Conservation (phyloP, 2,797 vertebrate genomes). For the Acrossocheilus fasciatus region DNA sequence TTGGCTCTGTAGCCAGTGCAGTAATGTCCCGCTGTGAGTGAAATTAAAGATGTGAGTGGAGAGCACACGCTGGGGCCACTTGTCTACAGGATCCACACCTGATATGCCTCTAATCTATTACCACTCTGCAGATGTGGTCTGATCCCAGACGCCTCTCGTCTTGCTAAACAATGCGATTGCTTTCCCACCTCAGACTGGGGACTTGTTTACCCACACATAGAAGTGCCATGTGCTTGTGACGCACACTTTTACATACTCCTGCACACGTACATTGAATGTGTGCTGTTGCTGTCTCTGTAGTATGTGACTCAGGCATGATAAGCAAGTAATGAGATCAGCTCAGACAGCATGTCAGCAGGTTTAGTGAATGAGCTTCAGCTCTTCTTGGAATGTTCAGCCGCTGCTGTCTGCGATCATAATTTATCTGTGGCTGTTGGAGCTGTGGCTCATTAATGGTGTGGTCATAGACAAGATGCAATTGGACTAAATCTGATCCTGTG, state of each 20-base stretch:
- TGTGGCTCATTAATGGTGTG: neutral
- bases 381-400: neutral
- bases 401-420: neutral
- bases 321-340: constrained; percentile 20
- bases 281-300: neutral
- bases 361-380: constrained; percentile 2
- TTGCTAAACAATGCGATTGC: constrained; percentile 32
- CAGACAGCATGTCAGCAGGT: constrained; percentile 9
- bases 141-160: constrained; percentile 22
- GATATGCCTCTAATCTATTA: constrained; percentile 55
- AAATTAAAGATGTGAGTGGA: constrained; percentile 66
- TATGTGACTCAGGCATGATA: constrained; percentile 19
- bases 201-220: neutral
- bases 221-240: neutral
- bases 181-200: neutral
- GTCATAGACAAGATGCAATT: neutral
- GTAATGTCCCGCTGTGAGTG: constrained; percentile 60
- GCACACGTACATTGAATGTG: neutral
- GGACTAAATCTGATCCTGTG: neutral
- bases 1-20: constrained; percentile 55
- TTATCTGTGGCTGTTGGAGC: neutral
- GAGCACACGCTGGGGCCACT: constrained; percentile 55
- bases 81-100: constrained; percentile 56
- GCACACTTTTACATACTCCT: neutral
- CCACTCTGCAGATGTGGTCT: constrained; percentile 36